Conservation (phyloP, 2,113 vertebrate species). For the Pachyramphus minor region DNA sequence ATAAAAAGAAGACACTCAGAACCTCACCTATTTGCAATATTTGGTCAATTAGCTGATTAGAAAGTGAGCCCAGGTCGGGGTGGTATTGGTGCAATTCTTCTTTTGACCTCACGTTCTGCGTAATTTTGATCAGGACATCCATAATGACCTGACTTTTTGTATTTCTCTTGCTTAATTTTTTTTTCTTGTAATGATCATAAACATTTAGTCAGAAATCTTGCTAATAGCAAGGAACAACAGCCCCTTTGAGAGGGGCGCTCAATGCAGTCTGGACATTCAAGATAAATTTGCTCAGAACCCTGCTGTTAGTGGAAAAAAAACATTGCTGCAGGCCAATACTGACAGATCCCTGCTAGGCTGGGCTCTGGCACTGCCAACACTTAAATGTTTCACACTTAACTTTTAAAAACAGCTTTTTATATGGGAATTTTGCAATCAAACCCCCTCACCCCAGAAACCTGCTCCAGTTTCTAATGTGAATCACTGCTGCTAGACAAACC, state of each 20-base stretch:
- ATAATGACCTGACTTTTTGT: not conserved
- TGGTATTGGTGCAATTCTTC: not conserved
- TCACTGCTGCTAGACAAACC: not conserved
- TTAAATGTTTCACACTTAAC: not conserved
- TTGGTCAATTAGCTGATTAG: not conserved
- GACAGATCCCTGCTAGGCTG: not conserved
- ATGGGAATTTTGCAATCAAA: not conserved
- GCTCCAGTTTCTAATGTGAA: not conserved
- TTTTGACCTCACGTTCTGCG: rapidly evolving
- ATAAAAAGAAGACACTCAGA: not conserved
- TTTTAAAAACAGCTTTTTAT: not conserved
- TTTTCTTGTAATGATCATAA: not conserved
- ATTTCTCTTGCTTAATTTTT: not conserved
- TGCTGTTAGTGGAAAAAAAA: not conserved
- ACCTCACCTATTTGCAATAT: not conserved
- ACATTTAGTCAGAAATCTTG: not conserved
- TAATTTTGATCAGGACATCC: not conserved
- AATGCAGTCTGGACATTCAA: not conserved
- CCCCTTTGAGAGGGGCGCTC: not conserved
- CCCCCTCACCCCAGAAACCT: not conserved
- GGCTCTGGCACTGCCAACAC: not conserved
- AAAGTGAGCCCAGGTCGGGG: not conserved
- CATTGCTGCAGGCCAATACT: rapidly evolving
- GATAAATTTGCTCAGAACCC: not conserved
- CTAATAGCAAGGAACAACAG: not conserved